Evolutionary conservation across 37 sponge, comb jelly and placozoan genomes (phyloP).

Genomic region (Oopsacas minuta): DNA sequence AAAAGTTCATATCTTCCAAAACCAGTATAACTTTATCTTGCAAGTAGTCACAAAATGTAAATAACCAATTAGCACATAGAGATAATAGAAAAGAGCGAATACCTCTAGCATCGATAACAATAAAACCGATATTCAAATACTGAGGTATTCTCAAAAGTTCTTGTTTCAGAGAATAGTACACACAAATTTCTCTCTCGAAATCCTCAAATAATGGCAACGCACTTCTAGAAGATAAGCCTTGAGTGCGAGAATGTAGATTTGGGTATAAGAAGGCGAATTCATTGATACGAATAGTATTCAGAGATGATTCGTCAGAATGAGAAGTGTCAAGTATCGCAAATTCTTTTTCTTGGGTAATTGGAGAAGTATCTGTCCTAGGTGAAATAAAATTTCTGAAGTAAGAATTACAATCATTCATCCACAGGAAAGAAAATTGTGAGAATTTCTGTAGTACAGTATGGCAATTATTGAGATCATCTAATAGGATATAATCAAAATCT

Average conservation of each 20-base stretch:
- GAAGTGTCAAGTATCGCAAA: neutral
- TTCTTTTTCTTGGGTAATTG: neutral
- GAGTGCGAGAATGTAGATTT: neutral
- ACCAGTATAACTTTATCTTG: constrained; percentile 8
- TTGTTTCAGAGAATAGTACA: constrained; percentile 7
- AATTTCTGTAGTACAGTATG: neutral
- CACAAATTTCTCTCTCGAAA: neutral
- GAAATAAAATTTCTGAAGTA: constrained; percentile 4
- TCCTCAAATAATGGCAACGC: neutral
- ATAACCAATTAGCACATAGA: constrained; percentile 5
- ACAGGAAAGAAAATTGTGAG: neutral
- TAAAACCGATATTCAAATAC: neutral
- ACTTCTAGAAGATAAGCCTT: neutral
- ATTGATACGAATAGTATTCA: neutral
- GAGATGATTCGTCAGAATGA: neutral
- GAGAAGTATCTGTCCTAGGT: neutral
- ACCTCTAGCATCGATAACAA: neutral
- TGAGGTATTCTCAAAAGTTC: neutral
- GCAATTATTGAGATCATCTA: neutral
- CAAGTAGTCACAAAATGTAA: neutral
- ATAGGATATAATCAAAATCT: neutral
- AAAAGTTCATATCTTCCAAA: constrained; percentile 7
- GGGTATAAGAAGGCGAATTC: neutral
- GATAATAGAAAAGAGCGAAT: constrained; percentile 1
- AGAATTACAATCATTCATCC: constrained; percentile 13